phyloP scores from a whole-genome alignment of 37 sponge, comb jelly and placozoan genomes.

The Oscarella lobularis region DNA sequence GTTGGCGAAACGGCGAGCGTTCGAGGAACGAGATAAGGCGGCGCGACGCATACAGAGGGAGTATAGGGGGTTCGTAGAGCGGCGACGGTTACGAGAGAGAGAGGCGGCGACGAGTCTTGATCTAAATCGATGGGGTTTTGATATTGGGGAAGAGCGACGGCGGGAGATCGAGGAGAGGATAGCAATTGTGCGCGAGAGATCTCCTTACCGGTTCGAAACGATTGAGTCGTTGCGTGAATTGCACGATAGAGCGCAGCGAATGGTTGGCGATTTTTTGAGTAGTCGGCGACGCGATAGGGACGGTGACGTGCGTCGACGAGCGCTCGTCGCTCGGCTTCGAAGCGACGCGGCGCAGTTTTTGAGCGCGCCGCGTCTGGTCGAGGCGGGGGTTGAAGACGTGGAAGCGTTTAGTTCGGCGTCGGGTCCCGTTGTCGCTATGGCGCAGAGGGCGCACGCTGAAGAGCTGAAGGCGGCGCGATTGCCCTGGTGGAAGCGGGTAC shows the following conservation, averaged over 20 bases:
- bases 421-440: slow-evolving; percentile 32
- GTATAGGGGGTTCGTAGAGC: not conserved
- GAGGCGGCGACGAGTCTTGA: slow-evolving; percentile 7
- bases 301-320: slow-evolving; percentile 2
- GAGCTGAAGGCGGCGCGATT: slow-evolving; percentile 30
- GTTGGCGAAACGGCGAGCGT: not conserved
- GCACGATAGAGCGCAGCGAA: slow-evolving; percentile 24
- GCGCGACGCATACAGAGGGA: slow-evolving; percentile 31
- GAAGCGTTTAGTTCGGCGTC: slow-evolving; percentile 20
- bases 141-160: not conserved
- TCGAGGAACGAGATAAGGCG: not conserved
- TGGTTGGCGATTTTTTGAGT: slow-evolving; percentile 22
- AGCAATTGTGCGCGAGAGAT: not conserved
- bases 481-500: slow-evolving; percentile 38
- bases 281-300: not conserved
- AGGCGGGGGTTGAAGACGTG: not conserved
- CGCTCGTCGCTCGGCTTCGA: slow-evolving; percentile 17
- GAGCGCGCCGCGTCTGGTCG: slow-evolving; percentile 22
- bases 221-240: not conserved
- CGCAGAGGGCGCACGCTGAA: slow-evolving; percentile 39
- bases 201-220: not conserved
- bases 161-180: slow-evolving; percentile 3
- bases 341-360: slow-evolving; percentile 14
- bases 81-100: no score
- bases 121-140: not conserved